Base-by-base conservation (phyloP, 2,888 invertebrate genomes). In the Megamerina dolium region DNA sequence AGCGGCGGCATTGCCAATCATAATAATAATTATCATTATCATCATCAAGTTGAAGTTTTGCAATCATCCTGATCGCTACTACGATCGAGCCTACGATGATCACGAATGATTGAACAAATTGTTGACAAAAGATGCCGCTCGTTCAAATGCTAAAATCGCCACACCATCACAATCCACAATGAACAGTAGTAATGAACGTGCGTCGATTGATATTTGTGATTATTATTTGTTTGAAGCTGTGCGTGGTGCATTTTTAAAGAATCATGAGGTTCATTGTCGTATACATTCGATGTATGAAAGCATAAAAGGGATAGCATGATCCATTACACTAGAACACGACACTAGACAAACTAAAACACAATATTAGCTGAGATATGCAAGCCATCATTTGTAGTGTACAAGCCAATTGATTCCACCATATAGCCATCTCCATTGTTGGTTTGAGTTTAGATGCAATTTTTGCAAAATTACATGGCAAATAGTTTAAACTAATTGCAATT, bases 401-500 rank as follows among this genome's bases (percentile, higher is more conserved):
- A n/a, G n/a, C n/a, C n/a, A n/a, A n/a, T n/a, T n/a, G n/a, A n/a
- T n/a, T 17, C 14, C 10, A 19, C 32, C 52, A 50, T 45, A 50
- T 39, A 43, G 46, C 48, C 42, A 51, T 49, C 45, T 45, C 36
- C 40, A 29, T 33, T 46, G 26, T n/a, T n/a, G n/a, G n/a, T n/a
- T n/a, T n/a, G n/a, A n/a, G n/a, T n/a, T n/a, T n/a, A n/a, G n/a
- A n/a, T n/a, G n/a, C n/a, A n/a, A n/a, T n/a, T 37, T 43, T 37
- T 35, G 47, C 36, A 43, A 52, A 53, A 10, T 23, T 53, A 54
- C 53, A 49, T 57, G 54, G 53, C 54, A 54, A 55, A 55, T 54
- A 52, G 51, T 54, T 49, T 54, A 49, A 52, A 42, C 49, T 55
- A 54, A 55, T 55, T 51, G 51, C 52, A 53, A 51, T 53, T 55